Conservation (phyloP, 2,797 vertebrate genomes). For the Hemitrygon akajei region DNA sequence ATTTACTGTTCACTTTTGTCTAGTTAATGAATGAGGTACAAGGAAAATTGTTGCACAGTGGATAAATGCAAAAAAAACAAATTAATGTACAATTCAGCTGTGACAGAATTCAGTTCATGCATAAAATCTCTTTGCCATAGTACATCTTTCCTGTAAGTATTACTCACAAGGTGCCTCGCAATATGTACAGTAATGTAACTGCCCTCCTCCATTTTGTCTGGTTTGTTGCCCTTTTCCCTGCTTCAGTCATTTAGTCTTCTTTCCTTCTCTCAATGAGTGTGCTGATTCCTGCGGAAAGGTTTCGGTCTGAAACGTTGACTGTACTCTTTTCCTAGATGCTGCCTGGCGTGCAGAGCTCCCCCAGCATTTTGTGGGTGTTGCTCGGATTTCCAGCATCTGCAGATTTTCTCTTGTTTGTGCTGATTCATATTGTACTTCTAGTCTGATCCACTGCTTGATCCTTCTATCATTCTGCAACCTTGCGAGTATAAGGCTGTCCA, state of each 20-base stretch:
- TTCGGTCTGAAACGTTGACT: too few species aligned
- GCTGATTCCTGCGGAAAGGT: background rate
- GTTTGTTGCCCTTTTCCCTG: background rate
- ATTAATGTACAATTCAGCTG: background rate
- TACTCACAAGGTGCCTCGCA: background rate
- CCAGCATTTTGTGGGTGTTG: too few species aligned
- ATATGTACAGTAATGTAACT: background rate
- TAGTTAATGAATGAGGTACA: background rate
- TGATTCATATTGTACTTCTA: background rate
- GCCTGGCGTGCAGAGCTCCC: too few species aligned
- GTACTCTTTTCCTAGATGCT: too few species aligned
- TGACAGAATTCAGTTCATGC: background rate
- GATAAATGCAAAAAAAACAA: background rate
- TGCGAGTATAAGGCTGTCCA: background rate
- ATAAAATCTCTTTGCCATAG: background rate
- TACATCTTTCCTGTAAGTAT: background rate
- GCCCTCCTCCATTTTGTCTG: background rate
- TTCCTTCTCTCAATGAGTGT: background rate
- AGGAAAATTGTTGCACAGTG: background rate
- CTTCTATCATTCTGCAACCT: background rate
- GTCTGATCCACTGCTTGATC: background rate
- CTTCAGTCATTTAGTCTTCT: background rate
- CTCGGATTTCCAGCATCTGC: too few species aligned
- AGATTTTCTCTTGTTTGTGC: too few species aligned
- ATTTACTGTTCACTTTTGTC: background rate